A percentile compares a stretch with the other conserved stretches of the same genome.
Conservation (phyloP, 2,797 vertebrate species). For the Molossus molossus region DNA sequence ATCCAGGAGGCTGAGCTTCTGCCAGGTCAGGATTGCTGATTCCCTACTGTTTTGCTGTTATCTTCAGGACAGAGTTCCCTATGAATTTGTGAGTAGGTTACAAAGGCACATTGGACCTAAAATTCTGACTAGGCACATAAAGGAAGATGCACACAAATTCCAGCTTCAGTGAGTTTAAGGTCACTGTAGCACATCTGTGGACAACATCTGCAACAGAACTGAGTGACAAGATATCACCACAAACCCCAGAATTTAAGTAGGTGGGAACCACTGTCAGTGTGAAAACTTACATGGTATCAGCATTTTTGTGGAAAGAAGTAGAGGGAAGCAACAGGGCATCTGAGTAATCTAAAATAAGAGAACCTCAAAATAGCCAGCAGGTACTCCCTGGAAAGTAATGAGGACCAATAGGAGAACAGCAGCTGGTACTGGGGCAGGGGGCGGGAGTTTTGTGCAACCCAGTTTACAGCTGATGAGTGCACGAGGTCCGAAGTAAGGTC, state of each 20-base stretch:
- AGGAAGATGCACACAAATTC: not conserved
- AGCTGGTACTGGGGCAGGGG: not conserved
- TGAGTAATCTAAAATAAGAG: constrained; percentile 53
- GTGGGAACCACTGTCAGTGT: not conserved
- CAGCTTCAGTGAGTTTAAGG: not conserved
- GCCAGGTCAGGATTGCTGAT: not conserved
- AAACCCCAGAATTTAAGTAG: not conserved
- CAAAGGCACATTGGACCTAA: not conserved
- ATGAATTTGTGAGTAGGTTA: not conserved
- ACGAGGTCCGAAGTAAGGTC: not conserved
- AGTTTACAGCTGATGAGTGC: not conserved
- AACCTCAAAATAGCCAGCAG: not conserved
- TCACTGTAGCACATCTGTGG: not conserved
- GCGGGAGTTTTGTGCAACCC: not conserved
- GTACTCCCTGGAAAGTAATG: not conserved
- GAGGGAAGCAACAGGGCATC: not conserved
- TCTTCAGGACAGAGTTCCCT: not conserved
- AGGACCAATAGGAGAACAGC: not conserved
- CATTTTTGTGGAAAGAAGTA: constrained; percentile 37
- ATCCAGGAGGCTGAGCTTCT: not conserved
- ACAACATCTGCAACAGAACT: not conserved
- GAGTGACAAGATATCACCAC: not conserved
- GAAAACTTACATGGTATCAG: not conserved
- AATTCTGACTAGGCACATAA: not conserved
- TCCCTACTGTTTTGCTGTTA: not conserved